Evolutionary conservation across 2,113 vertebrate species (phyloP), one percentile per base, ranked within the genome.

Genomic region (Illadopsis cleaveri): DNA sequence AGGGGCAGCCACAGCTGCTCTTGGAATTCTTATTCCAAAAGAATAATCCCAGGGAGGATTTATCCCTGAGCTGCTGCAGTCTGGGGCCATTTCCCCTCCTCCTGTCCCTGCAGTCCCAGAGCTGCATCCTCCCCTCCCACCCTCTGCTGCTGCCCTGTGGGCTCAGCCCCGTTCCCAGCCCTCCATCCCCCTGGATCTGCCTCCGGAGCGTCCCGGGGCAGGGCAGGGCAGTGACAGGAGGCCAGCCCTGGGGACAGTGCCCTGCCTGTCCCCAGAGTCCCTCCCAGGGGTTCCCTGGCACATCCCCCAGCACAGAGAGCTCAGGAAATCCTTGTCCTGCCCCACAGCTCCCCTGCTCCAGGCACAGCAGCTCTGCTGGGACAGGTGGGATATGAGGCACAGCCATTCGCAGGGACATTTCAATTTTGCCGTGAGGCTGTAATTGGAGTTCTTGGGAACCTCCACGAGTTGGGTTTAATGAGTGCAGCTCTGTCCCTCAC

Each of bases 401-500:
- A 91, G 53, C 82, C 69, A 60, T 77, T 95, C 33, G 61, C 37
- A 50, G 51, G 54, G 69, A 89, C 80, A 93, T 96, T 91, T 66
- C 82, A 82, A n/a, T 96, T 96, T 94, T 93, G 40, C 58, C 71
- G 84, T 83, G 92, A 94, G 80, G 68, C 73, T 96, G 38, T 96
- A 95, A 96, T 96, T 97, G 70, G 88, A 73, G 85, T 96, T 95
- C 87, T 57, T 95, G 81, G 80, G 82, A 79, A 85, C 38, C 61
- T 96, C 65, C 77, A 92, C 35, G 62, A 97, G 23, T 76, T 77
- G 57, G 57, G 48, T 95, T 95, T 97, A 96, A 97, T 95, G 95
- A 97, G 87, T 94, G 58, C 48, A 95, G 72, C 79, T 83, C 84
- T 31, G 61, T 70, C 78, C 64, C 25, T 65, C 80, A 58, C 51